Conservation (phyloP, 2,113 vertebrate species). For the Actenoides lindsayi region DNA sequence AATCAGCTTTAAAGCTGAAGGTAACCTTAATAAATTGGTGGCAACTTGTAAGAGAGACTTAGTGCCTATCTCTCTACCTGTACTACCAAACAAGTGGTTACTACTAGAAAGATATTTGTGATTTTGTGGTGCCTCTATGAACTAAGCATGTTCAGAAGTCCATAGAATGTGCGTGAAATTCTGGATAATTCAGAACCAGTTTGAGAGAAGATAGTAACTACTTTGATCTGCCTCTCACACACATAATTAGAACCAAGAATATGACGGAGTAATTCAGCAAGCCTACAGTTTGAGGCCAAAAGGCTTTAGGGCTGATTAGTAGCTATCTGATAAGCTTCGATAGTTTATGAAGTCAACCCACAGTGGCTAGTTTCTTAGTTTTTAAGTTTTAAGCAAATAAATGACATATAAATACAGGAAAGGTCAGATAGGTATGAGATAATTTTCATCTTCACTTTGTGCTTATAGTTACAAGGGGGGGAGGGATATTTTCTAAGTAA, state of each 20-base stretch:
- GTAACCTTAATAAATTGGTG: background rate
- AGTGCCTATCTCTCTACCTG: accelerated
- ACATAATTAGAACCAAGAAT: background rate
- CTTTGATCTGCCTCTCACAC: background rate
- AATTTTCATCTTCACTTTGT: accelerated
- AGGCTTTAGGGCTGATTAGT: background rate
- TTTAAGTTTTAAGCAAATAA: background rate
- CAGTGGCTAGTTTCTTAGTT: background rate
- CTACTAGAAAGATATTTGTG: accelerated
- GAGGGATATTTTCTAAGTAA: background rate
- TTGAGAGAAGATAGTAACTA: background rate
- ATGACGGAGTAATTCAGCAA: background rate
- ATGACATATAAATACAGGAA: background rate
- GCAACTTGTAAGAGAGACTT: background rate
- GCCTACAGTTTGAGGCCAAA: background rate
- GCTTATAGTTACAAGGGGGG: background rate
- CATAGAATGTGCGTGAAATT: background rate
- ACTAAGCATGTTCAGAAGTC: accelerated
- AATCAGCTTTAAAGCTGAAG: background rate
- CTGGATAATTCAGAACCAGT: background rate
- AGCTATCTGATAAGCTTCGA: background rate
- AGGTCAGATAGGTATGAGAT: accelerated
- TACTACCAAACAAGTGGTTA: accelerated
- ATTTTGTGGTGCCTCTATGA: no score
- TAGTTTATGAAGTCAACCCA: accelerated